Evolutionary conservation across 2,113 vertebrate species (phyloP).

Genomic region (Sapajus apella): DNA sequence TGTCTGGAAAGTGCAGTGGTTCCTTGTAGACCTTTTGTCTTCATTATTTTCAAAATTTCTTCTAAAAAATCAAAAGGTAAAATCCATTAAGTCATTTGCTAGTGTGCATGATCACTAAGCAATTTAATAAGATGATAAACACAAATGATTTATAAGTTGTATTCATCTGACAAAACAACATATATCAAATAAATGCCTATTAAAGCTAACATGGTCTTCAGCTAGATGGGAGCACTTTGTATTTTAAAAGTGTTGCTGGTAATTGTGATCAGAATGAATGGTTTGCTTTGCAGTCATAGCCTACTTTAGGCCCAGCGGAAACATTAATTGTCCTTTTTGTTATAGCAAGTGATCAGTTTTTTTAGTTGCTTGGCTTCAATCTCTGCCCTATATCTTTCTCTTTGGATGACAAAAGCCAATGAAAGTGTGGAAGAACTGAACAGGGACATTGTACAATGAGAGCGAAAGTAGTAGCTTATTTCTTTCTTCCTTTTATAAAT

Average conservation of each 20-base stretch:
- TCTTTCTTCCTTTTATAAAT: not conserved
- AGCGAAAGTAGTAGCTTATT: not conserved
- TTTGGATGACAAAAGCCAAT: not conserved
- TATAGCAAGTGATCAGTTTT: not conserved
- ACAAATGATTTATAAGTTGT: not conserved
- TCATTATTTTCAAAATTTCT: constrained; percentile 90
- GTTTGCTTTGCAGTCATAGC: not conserved
- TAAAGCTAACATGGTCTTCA: not conserved
- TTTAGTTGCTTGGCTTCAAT: not conserved
- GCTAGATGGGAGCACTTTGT: not conserved
- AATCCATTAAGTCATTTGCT: not conserved
- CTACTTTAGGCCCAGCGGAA: not conserved
- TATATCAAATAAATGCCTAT: not conserved
- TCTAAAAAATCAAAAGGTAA: constrained; percentile 81
- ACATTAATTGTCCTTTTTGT: not conserved
- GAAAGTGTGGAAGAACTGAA: not conserved
- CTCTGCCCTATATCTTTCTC: not conserved
- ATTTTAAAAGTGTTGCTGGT: not conserved
- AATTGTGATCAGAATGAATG: not conserved
- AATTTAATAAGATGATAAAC: not conserved
- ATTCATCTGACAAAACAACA: constrained; percentile 1
- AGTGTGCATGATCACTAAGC: not conserved
- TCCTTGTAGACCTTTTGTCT: constrained; percentile 85
- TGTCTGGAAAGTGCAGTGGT: constrained; percentile 84
- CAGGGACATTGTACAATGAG: not conserved